Evolutionary conservation across 2,797 vertebrate genomes (phyloP).

Genomic region (Paramormyrops hopkinsi): DNA sequence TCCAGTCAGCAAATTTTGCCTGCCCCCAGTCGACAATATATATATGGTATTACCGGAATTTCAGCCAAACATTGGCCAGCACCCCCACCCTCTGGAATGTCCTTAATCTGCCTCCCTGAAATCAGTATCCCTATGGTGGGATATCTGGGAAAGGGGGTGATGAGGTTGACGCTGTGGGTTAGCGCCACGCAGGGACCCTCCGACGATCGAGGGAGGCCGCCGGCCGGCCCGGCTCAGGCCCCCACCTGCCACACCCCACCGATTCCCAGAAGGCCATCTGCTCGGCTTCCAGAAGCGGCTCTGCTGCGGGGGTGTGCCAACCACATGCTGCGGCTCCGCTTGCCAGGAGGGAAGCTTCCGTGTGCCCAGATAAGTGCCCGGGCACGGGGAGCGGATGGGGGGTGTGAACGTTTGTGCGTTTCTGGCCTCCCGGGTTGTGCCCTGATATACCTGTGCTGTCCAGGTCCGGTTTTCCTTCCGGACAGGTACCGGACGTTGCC

Average conservation of each 20-base stretch:
- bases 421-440: neutral
- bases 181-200: neutral
- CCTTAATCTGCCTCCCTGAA: neutral
- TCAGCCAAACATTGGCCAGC: neutral
- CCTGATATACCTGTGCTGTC: neutral
- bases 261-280: slow-evolving; percentile 1
- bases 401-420: neutral
- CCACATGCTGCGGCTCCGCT: neutral
- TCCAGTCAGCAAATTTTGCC: neutral
- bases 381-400: slow-evolving; percentile 41
- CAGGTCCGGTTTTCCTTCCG: neutral
- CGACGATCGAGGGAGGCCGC: neutral
- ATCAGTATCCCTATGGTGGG: neutral
- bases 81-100: neutral
- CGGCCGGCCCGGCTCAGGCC: neutral
- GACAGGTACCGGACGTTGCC: too few relatives aligned
- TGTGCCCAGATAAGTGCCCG: slow-evolving; percentile 54
- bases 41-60: neutral
- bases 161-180: neutral
- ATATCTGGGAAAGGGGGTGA: neutral
- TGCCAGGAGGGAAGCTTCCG: slow-evolving; percentile 4
- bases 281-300: neutral
- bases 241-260: neutral
- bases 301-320: neutral
- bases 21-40: neutral